Conservation (phyloP, 2,888 invertebrate genomes). For the Liodrosophila aerea region DNA sequence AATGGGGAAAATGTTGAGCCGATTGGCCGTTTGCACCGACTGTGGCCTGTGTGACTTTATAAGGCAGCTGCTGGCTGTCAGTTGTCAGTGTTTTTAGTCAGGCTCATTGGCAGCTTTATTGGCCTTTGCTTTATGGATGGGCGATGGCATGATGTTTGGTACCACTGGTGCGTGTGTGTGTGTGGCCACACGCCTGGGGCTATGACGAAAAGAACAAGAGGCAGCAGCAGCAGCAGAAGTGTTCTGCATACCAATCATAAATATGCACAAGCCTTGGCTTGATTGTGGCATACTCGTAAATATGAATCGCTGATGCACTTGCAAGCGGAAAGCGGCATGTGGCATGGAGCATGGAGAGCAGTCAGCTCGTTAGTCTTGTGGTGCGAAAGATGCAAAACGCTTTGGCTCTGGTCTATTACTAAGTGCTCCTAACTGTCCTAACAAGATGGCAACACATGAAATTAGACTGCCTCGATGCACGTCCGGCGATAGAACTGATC, state of each 20-base stretch:
- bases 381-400: slow-evolving; percentile 71
- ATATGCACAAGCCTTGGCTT: slow-evolving; percentile 25
- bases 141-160: background rate
- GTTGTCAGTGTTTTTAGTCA: slow-evolving; percentile 68
- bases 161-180: slow-evolving; percentile 27
- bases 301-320: slow-evolving; percentile 70
- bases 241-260: slow-evolving; percentile 62
- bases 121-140: slow-evolving; percentile 22
- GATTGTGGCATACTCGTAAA: slow-evolving; percentile 58
- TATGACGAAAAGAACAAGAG: slow-evolving; percentile 21
- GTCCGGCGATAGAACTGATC: slow-evolving; percentile 73
- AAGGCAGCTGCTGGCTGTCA: slow-evolving; percentile 58
- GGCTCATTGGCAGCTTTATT: slow-evolving; percentile 75
- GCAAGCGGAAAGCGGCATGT: slow-evolving; percentile 16
- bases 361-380: slow-evolving; percentile 59
- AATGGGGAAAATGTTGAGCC: slow-evolving; percentile 60
- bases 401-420: slow-evolving; percentile 27
- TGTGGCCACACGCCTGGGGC: slow-evolving; percentile 41
- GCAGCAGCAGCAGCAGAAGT: background rate
- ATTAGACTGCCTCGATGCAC: slow-evolving; percentile 77
- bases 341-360: slow-evolving; percentile 14
- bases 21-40: slow-evolving; percentile 34
- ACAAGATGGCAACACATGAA: slow-evolving; percentile 76
- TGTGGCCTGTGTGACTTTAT: slow-evolving; percentile 71
- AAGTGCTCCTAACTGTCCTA: slow-evolving; percentile 58